Evolutionary conservation across 2,888 invertebrate species (phyloP), one percentile per base, ranked within the genome.

Genomic region (Sarcophaga variegata): DNA sequence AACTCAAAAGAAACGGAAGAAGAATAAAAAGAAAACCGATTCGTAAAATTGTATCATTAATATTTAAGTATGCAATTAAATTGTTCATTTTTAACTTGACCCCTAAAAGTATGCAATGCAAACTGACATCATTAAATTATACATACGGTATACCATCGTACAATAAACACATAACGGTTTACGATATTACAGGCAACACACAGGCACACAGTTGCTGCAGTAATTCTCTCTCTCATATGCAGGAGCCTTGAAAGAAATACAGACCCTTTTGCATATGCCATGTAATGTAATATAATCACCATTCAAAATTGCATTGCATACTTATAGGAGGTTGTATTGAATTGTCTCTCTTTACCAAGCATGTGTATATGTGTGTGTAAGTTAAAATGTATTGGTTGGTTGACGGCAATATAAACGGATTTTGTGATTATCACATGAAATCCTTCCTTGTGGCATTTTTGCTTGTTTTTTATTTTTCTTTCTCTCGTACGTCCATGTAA

Each of bases 381-480:
- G 64, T 77, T 11, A 69, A 37, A 37, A 37, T 66, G 45, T 71
- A 71, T 79, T 77, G 47, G 63, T 27, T 81, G 79, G 71, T 59
- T 37, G 37, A 37, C 70, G 62, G 63, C 81, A 84, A 84, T 71
- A 79, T 84, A 84, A 87, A 87, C 84, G 81, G 81, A 84, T 87
- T 87, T 86, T 81, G 75, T 76, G 87, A 84, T 87, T 75, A 87
- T 84, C 84, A 72, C 81, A 83, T 81, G 75, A 87, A 87, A 75
- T 60, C 87, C 78, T 81, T 27, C 78, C 37, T 37, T 37, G 37
- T 62, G 81, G 81, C 81, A 81, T 45, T 78, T 86, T 22, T 63
- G 49, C 20, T 27, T 27, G 27, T 27, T 27, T 54, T 3, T 54
- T 10, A 0, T 60, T 10, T 4, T 10, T 45, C 4, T 22, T 60